Evolutionary conservation across 2,888 invertebrate species (phyloP).

Genomic region (Perizoma affinitatum): DNA sequence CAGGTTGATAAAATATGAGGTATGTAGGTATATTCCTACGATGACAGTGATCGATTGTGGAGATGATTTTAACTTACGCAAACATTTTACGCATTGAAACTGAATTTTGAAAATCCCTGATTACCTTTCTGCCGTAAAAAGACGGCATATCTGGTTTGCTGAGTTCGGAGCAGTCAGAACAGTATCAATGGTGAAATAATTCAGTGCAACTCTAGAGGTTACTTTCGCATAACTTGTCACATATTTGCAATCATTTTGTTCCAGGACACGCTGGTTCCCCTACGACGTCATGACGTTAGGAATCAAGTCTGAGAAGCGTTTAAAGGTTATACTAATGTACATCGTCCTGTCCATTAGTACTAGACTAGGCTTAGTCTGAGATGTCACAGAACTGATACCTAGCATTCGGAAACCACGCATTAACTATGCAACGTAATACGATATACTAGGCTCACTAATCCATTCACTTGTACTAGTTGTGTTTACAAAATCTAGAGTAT

Average conservation of each 20-base stretch:
- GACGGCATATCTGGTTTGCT: no score
- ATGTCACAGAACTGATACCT: slow-evolving; percentile 28
- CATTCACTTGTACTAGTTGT: slow-evolving; percentile 19
- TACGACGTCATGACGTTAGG: slow-evolving; percentile 7
- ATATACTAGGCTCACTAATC: slow-evolving; percentile 24
- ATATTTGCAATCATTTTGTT: no score
- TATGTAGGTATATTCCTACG: slow-evolving; percentile 57
- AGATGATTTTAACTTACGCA: slow-evolving; percentile 72
- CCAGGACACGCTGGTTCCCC: no score
- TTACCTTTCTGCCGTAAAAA: slow-evolving; percentile 44
- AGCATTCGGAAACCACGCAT: slow-evolving; percentile 29
- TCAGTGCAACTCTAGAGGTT: no score
- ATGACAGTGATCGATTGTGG: slow-evolving; percentile 79
- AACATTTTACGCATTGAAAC: slow-evolving; percentile 61
- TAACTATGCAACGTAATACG: slow-evolving; percentile 29
- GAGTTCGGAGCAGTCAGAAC: no score
- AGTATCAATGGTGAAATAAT: no score
- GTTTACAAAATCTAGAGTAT: slow-evolving; percentile 15
- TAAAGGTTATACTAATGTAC: slow-evolving; percentile 25
- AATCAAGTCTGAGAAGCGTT: slow-evolving; percentile 2
- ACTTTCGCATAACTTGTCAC: no score
- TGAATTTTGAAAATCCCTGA: slow-evolving; percentile 51
- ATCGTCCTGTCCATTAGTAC: slow-evolving; percentile 26
- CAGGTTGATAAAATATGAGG: slow-evolving; percentile 62
- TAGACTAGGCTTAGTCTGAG: slow-evolving; percentile 20